Evolutionary conservation across 2,888 invertebrate species (phyloP).

Genomic region (Caprella mutica): DNA sequence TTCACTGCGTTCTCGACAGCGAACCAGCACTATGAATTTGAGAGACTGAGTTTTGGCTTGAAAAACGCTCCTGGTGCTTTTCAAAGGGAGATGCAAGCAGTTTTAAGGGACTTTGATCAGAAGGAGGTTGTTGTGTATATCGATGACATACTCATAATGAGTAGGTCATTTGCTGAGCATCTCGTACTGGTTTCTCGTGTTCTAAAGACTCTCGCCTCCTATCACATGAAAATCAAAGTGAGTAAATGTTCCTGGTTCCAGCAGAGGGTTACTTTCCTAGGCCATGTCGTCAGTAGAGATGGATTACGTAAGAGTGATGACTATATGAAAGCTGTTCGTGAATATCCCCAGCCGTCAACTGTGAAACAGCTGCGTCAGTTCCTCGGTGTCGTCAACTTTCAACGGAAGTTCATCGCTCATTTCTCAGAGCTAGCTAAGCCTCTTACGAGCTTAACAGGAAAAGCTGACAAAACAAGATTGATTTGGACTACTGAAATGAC

Average conservation of each 20-base stretch:
- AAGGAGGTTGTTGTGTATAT: neutral
- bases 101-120: neutral
- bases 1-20: neutral
- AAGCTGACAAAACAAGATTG: neutral
- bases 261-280: neutral
- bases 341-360: neutral
- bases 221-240: neutral
- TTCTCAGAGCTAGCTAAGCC: neutral
- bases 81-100: neutral
- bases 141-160: neutral
- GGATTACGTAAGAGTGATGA: neutral
- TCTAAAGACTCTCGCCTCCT: neutral
- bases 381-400: neutral
- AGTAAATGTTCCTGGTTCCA: neutral
- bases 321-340: neutral
- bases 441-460: neutral
- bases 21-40: neutral
- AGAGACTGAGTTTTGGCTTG: neutral
- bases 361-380: neutral
- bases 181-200: neutral
- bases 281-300: neutral
- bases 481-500: neutral
- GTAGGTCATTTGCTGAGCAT: neutral
- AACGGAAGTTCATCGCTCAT: neutral
- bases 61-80: conserved; percentile 4